Conservation (phyloP, 2,888 invertebrate genomes). For the Diarsia rubi region DNA sequence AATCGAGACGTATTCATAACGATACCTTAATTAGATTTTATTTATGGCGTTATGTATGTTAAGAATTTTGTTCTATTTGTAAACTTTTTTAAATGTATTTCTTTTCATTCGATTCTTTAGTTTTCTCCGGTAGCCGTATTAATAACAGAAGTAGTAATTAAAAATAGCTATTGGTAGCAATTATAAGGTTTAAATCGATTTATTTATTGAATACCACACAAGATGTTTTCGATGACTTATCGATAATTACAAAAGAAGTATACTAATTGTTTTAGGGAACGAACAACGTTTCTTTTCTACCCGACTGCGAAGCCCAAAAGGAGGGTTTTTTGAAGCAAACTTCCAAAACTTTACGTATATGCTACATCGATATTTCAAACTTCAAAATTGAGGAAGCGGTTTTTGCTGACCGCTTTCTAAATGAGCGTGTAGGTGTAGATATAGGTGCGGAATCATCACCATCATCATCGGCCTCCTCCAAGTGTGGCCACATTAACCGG, state of each 20-base stretch:
- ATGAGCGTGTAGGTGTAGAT: no score
- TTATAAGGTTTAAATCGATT: neutral
- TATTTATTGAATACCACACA: slow-evolving; percentile 35
- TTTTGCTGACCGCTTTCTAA: no score
- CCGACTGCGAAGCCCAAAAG: no score
- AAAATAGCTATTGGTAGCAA: slow-evolving; percentile 17
- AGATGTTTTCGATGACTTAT: neutral
- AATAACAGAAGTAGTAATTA: slow-evolving; percentile 16
- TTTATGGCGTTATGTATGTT: slow-evolving; percentile 26
- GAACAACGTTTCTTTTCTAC: no score
- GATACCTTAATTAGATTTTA: slow-evolving; percentile 58
- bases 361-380: no score
- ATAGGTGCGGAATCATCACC: no score
- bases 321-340: no score
- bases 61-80: slow-evolving; percentile 6
- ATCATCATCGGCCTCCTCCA: no score
- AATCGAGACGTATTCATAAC: slow-evolving; percentile 46
- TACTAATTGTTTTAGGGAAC: no score
- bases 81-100: slow-evolving; percentile 7
- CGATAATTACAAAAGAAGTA: neutral
- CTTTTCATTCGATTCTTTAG: slow-evolving; percentile 13
- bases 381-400: no score
- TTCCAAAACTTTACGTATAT: no score
- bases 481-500: no score
- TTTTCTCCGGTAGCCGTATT: slow-evolving; percentile 8